Base-by-base conservation (phyloP, 1,140 invertebrate species). In the Phortica variegata region DNA sequence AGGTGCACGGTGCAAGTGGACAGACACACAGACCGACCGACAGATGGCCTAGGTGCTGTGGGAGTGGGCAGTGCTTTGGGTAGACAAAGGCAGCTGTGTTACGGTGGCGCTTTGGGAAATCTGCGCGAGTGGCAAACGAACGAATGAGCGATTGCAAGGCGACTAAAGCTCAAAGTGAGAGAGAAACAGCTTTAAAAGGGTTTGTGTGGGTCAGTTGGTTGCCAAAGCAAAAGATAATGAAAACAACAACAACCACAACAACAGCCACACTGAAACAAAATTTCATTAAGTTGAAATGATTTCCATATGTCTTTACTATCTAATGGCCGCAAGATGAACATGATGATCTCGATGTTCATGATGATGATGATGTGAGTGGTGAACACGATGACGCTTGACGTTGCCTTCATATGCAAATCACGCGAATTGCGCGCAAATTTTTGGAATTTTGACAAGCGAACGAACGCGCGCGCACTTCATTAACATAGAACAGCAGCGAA, bases 261-360 rank as follows among this genome's bases (percentile, higher is more conserved):
- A 47, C 45, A 48, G 21, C 31, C 17, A 41, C 21, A 37, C 21
- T 26, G 23, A 26, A n/a, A n/a, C n/a, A n/a, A n/a, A n/a, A n/a
- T n/a, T n/a, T n/a, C n/a, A n/a, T n/a, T n/a, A n/a, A n/a, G n/a
- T n/a, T n/a, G n/a, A n/a, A n/a, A n/a, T n/a, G n/a, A n/a, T n/a
- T n/a, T 26, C 8, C 33, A 10, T 15, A 34, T 7, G 26, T 34
- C 33, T n/a, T 34, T 3, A 34, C 26, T 56, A 58, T 68, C 40
- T 47, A 55, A 65, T 61, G 61, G 56, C 63, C 63, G 29, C 59
- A 66, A 66, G 62, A 66, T 66, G n/a, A n/a, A n/a, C n/a, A n/a
- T n/a, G n/a, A n/a, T n/a, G n/a, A n/a, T n/a, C n/a, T n/a, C n/a
- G n/a, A n/a, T n/a, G n/a, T n/a, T n/a, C n/a, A n/a, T n/a, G n/a